A percentile compares a stretch with the other conserved stretches of the same genome.
Evolutionary conservation across 2,888 invertebrate species (phyloP).

Genomic region (Steinernema hermaphroditum): DNA sequence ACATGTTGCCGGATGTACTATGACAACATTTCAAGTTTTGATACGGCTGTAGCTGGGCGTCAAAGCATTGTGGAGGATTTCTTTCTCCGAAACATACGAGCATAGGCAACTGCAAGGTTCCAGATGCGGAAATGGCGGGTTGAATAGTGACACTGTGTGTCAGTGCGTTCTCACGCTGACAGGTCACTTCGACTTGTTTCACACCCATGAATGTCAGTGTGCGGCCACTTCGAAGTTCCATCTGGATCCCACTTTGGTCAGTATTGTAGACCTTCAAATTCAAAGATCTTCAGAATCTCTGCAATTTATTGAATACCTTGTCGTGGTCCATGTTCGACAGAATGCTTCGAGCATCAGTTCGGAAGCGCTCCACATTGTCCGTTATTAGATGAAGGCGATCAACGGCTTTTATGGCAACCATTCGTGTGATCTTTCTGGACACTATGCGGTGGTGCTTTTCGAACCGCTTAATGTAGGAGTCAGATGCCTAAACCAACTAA

Average conservation of each 20-base stretch:
- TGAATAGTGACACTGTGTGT: not conserved
- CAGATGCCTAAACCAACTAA: not conserved
- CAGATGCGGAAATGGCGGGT: not conserved
- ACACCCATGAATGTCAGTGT: not conserved
- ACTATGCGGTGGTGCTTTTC: not conserved
- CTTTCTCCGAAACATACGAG: not conserved
- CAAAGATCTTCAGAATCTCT: too few relatives aligned
- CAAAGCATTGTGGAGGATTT: not conserved
- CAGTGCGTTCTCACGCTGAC: not conserved
- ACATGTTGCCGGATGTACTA: not conserved
- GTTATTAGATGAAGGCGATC: not conserved
- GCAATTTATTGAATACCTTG: not conserved
- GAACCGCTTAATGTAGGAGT: not conserved
- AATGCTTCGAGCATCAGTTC: not conserved
- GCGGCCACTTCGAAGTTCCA: not conserved
- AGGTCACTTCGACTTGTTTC: not conserved
- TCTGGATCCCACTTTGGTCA: not conserved
- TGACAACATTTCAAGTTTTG: not conserved
- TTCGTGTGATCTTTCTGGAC: not conserved
- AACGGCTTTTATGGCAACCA: not conserved
- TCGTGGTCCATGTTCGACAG: not conserved
- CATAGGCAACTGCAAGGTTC: not conserved
- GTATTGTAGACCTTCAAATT: not conserved
- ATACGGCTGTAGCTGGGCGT: not conserved
- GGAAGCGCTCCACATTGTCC: not conserved